These are phyloP conservation scores for Callipepla californica DNA, from an alignment of 2,113 vertebrate species.

Conservation along the genomic window DNA sequence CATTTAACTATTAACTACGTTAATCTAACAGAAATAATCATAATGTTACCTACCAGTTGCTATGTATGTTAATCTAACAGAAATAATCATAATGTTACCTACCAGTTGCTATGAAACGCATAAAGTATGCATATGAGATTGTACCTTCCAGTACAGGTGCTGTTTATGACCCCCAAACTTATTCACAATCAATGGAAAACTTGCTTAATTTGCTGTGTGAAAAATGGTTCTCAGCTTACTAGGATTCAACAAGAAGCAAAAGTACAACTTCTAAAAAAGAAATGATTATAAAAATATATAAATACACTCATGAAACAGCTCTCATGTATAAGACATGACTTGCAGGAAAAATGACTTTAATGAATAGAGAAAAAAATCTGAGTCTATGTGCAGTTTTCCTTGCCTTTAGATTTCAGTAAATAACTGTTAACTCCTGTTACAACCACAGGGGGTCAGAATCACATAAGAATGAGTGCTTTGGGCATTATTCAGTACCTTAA, in stretches of 20 bases:
- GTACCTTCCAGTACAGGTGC: background rate
- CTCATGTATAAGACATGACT: background rate
- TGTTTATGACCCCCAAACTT: background rate
- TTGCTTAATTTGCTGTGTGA: background rate
- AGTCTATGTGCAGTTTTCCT: background rate
- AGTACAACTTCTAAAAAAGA: background rate
- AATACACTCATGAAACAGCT: background rate
- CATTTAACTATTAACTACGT: background rate
- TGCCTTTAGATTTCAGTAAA: background rate
- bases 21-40: background rate
- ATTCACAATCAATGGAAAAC: background rate
- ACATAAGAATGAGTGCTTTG: background rate
- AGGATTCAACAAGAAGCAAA: background rate
- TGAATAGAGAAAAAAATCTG: background rate
- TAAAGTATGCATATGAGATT: background rate
- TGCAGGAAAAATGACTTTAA: background rate
- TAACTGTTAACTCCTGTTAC: constrained; percentile 7
- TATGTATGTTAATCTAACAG: background rate
- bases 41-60: background rate
- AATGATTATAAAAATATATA: background rate
- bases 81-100: background rate
- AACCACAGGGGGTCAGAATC: constrained; percentile 72
- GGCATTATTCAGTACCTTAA: background rate
- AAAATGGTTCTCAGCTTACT: background rate
- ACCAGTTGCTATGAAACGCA: background rate